These are phyloP conservation scores for Gallinago undulata DNA, from an alignment of 2,113 vertebrate genomes.

Conservation along the genomic window DNA sequence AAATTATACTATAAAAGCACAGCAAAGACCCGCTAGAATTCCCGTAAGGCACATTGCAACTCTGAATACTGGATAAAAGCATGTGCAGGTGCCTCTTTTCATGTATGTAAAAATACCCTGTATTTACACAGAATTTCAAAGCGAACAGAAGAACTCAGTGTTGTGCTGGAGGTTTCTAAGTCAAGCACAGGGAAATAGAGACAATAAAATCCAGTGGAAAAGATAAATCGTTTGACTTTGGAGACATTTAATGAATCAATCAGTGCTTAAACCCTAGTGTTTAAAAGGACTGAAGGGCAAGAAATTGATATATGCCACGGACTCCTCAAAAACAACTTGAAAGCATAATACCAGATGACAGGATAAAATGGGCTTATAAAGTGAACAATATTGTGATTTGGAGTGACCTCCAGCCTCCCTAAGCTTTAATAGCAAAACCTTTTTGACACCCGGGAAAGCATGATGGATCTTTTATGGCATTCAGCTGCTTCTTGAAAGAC, in stretches of 20 bases:
- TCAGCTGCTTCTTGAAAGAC: neutral
- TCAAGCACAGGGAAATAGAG: neutral
- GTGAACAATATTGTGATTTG: neutral
- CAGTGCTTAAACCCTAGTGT: neutral
- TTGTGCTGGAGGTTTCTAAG: neutral
- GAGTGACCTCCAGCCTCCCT: conserved; percentile 2
- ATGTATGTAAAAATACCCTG: neutral
- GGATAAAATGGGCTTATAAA: conserved; percentile 8
- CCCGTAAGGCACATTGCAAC: neutral
- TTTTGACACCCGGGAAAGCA: conserved; percentile 14
- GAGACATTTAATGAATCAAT: conserved; percentile 17
- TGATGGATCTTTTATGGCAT: conserved; percentile 12
- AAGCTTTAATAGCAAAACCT: neutral
- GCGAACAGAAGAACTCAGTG: neutral
- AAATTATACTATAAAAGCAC: neutral
- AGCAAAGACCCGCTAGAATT: neutral
- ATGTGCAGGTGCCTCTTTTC: neutral
- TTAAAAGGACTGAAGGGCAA: conserved; percentile 3
- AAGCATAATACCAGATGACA: neutral
- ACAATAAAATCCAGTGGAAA: conserved; percentile 9
- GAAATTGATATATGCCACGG: neutral
- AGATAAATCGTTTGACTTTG: neutral
- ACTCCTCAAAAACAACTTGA: neutral
- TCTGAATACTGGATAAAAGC: neutral
- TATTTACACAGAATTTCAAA: neutral